A percentile compares a stretch with the other conserved stretches of the same genome.
Evolutionary conservation across 2,113 vertebrate species (phyloP).

Genomic region (Syngnathoides biaculeatus): DNA sequence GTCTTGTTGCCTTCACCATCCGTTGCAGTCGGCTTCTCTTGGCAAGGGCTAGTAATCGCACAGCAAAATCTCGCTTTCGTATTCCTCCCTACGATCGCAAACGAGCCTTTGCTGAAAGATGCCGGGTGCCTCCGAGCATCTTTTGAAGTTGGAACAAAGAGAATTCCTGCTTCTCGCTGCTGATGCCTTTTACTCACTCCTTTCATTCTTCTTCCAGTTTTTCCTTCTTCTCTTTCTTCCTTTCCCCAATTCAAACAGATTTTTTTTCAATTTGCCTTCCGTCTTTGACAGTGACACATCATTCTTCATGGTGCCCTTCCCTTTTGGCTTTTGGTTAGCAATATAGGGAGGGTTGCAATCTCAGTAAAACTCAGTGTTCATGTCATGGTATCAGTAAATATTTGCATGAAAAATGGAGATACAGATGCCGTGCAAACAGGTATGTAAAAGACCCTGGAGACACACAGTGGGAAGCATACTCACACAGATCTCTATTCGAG

Average conservation of each 20-base stretch:
- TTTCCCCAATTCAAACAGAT: constrained; percentile 44
- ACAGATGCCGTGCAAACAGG: constrained; percentile 31
- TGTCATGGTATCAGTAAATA: neutral
- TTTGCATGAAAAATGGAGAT: constrained; percentile 7
- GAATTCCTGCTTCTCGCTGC: constrained; percentile 45
- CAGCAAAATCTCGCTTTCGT: constrained; percentile 42
- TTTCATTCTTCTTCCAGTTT: neutral
- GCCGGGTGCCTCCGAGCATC: constrained; percentile 33
- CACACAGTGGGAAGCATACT: constrained; percentile 33
- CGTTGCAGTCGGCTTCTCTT: constrained; percentile 21
- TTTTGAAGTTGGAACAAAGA: constrained; percentile 71
- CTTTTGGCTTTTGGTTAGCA: constrained; percentile 5
- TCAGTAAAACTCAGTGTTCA: neutral
- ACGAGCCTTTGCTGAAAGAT: constrained; percentile 46
- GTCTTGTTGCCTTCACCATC: constrained; percentile 20
- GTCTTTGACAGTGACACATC: constrained; percentile 13
- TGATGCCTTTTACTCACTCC: constrained; percentile 20
- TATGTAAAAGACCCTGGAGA: constrained; percentile 27
- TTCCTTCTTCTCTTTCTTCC: constrained; percentile 4
- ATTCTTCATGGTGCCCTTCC: neutral
- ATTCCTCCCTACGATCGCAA: constrained; percentile 40
- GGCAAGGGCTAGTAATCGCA: constrained; percentile 16
- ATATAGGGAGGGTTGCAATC: constrained; percentile 8
- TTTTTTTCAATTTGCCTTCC: constrained; percentile 49
- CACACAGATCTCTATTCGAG: constrained; percentile 54